These are phyloP conservation scores for Parazoanthus darwini DNA, from an alignment of 92 coral and sea anemone species.

Conservation along the genomic window DNA sequence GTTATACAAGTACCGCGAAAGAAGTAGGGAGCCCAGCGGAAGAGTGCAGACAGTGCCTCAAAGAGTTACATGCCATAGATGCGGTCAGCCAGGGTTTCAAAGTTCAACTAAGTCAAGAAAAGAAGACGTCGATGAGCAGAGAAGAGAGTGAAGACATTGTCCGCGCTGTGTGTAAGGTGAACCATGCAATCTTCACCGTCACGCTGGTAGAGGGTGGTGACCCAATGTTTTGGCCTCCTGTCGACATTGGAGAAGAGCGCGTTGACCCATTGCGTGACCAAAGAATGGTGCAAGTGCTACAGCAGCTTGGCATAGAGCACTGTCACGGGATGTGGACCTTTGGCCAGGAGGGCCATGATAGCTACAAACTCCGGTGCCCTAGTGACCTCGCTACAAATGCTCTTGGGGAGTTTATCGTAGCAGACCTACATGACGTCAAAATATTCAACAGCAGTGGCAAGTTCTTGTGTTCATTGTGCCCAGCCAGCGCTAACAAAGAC, in stretches of 20 bases:
- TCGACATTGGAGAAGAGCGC: constrained; percentile 20
- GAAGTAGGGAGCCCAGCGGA: constrained; percentile 31
- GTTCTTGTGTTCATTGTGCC: constrained; percentile 19
- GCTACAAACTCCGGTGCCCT: constrained; percentile 34
- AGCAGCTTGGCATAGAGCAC: not conserved
- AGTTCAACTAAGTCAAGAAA: constrained; percentile 9
- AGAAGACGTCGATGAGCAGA: not conserved
- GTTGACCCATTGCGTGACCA: constrained; percentile 42
- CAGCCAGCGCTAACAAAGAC: constrained; percentile 2
- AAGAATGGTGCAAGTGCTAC: constrained; percentile 25
- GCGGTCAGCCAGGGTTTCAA: constrained; percentile 21
- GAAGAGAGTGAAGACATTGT: constrained; percentile 36
- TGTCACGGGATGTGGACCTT: constrained; percentile 33
- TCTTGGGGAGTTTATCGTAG: constrained; percentile 30
- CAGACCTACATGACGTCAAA: constrained; percentile 35
- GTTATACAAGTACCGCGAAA: not conserved
- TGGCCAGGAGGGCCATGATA: constrained; percentile 32
- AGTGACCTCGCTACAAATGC: constrained; percentile 34
- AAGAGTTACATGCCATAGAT: constrained; percentile 13
- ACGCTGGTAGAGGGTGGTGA: constrained; percentile 31
- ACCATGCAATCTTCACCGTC: constrained; percentile 33
- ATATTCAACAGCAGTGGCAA: constrained; percentile 35
- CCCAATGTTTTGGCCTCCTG: constrained; percentile 38
- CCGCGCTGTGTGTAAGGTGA: constrained; percentile 17
- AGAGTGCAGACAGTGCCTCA: constrained; percentile 14